These are phyloP conservation scores for Drosophila busckii DNA, from an alignment of 1,140 invertebrate species.

Conservation along the genomic window DNA sequence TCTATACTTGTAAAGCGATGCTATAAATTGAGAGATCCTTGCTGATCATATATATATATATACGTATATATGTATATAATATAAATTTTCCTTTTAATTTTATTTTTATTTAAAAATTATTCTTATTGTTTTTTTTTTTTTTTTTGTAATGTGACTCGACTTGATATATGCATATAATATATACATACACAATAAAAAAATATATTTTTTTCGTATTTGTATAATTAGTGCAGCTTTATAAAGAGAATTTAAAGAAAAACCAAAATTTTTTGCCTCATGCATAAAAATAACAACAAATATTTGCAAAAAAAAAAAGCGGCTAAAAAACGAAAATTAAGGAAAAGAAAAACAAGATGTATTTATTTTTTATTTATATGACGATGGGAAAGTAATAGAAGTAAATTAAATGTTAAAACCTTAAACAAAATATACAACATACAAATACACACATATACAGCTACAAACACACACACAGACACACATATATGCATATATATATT, in stretches of 20 bases:
- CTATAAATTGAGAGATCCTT: conserved; percentile 32
- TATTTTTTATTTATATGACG: conserved; percentile 69
- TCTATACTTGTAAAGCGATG: conserved; percentile 3
- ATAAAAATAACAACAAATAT: conserved; percentile 21
- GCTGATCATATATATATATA: conserved; percentile 11
- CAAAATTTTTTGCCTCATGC: conserved; percentile 45
- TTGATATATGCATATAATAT: conserved; percentile 38
- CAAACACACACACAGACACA: conserved; percentile 35
- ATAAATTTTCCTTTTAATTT: conserved; percentile 5
- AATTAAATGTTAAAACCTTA: conserved; percentile 76
- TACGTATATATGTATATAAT: conserved; percentile 38
- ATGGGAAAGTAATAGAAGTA: conserved; percentile 59
- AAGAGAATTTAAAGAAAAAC: conserved; percentile 25
- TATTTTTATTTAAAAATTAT: conserved; percentile 23
- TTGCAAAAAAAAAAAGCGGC: not conserved
- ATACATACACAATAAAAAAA: conserved; percentile 32
- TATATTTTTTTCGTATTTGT: conserved; percentile 62
- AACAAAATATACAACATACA: conserved; percentile 61
- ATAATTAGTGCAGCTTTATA: conserved; percentile 70
- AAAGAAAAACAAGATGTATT: conserved; percentile 56
- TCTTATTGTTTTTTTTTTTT: conserved; percentile 34
- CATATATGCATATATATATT: conserved; percentile 30
- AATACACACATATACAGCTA: conserved; percentile 25
- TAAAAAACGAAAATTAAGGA: conserved; percentile 2
- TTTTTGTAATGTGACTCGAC: conserved; percentile 54